Conservation (phyloP, 1,140 invertebrate species). For the Elymnias hypermnestra region DNA sequence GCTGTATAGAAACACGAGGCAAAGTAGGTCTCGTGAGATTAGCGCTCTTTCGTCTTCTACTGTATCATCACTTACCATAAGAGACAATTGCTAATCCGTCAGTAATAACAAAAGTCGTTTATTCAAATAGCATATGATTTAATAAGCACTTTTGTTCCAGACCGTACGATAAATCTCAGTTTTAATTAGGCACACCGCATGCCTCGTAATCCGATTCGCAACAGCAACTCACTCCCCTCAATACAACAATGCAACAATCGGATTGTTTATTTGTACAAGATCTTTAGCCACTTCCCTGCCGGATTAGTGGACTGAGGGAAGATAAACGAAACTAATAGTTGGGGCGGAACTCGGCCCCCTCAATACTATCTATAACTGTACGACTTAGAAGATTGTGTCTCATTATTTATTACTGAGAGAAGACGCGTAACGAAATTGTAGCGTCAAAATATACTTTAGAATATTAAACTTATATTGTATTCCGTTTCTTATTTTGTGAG, state of each 20-base stretch:
- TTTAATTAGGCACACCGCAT: conserved; percentile 54
- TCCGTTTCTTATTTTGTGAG: no score
- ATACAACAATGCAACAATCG: conserved; percentile 52
- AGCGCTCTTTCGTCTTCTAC: no score
- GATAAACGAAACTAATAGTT: conserved; percentile 61
- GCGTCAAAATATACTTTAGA: neutral
- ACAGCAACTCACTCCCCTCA: conserved; percentile 43
- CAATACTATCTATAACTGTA: conserved; percentile 43
- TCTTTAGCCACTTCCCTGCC: conserved; percentile 71
- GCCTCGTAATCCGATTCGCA: conserved; percentile 64
- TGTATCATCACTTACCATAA: no score
- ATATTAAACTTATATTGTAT: no score
- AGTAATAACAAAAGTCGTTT: no score
- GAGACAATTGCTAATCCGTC: no score
- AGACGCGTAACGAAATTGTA: conserved; percentile 2
- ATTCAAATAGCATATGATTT: neutral
- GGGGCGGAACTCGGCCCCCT: conserved; percentile 49
- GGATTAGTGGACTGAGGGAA: conserved; percentile 63
- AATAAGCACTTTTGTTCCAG: conserved; percentile 32
- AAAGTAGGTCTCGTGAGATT: no score
- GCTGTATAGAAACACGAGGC: no score
- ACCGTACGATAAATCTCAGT: conserved; percentile 46
- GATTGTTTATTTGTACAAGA: conserved; percentile 74
- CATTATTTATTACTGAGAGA: conserved; percentile 21
- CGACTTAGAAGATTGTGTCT: conserved; percentile 33